Base-by-base conservation (phyloP, 1,140 invertebrate species). In the Phenacoccus solenopsis region DNA sequence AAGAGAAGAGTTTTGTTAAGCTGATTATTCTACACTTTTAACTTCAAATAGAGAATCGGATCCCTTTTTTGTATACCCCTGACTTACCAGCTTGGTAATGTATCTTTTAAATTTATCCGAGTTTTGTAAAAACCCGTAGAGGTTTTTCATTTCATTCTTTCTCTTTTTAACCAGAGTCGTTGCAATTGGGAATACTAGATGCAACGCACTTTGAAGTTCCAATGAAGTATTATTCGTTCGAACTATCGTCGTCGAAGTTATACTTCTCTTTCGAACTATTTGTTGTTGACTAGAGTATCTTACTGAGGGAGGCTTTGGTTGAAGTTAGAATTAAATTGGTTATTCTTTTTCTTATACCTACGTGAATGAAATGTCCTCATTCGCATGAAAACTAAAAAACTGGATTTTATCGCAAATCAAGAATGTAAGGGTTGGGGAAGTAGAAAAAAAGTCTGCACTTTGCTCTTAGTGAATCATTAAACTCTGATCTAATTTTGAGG, bases 1-100 rank as follows among this genome's bases (percentile, higher is more conserved):
- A 49, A 49, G 20, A 16, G 20, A 5, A 5, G 38, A 49, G 38
- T 49, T 49, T n/a, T n/a, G 38, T 49, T 49, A 49, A 49, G 38
- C 38, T 49, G 38, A 49, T 49, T 49, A 49, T 49, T 49, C 38
- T n/a, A 49, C 38, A 49, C 38, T 49, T 49, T 49, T 49, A 49
- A 49, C 12, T 49, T 49, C 12, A n/a, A 49, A 49, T 49, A 9
- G 13, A 49, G 5, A 49, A 5, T 3, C 13, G 16, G 38, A 10
- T 3, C 16, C 38, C 20, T 49, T n/a, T 5, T 49, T 49, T n/a
- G 3, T 5, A n/a, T 16, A 16, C 38, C 16, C 38, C 3, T 49
- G 3, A 10, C 20, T 2, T 49, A 49, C 16, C n/a, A n/a, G n/a
- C n/a, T n/a, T n/a, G n/a, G n/a, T n/a, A 16, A 9, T n/a, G 38